Conservation (phyloP, 2,797 vertebrate species). For the Chromis chromis region DNA sequence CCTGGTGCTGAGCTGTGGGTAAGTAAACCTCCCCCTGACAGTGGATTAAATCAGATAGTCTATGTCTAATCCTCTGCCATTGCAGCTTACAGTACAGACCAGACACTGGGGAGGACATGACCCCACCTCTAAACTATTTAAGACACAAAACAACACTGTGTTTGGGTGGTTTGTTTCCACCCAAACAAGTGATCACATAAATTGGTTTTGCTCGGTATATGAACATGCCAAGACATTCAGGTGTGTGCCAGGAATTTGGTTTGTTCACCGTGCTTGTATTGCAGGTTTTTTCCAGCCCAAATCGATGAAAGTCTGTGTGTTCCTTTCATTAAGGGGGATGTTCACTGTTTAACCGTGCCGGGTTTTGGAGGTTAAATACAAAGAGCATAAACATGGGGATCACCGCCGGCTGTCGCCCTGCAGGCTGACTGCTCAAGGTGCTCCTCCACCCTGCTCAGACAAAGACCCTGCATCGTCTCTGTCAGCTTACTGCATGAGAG, state of each 20-base stretch:
- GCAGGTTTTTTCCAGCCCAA: background rate
- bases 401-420: conserved; percentile 16
- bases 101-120: conserved; percentile 76
- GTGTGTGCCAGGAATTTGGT: background rate
- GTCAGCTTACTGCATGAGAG: conserved; percentile 42
- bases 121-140: conserved; percentile 48
- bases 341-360: conserved; percentile 2
- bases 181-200: background rate
- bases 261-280: background rate
- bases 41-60: conserved; percentile 82
- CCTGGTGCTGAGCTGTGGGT: conserved; percentile 57
- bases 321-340: conserved; percentile 9
- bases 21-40: conserved; percentile 61
- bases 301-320: conserved; percentile 20
- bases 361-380: conserved; percentile 49
- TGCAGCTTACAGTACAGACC: conserved; percentile 68
- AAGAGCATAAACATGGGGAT: conserved; percentile 39
- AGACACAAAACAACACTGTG: conserved; percentile 20
- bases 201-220: background rate
- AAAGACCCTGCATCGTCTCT: conserved; percentile 50
- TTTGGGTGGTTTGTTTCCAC: conserved; percentile 15
- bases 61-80: conserved; percentile 77
- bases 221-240: background rate
- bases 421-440: conserved; percentile 33
- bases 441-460: conserved; percentile 41